These are phyloP conservation scores for Tragulus kanchil DNA, from an alignment of 2,113 vertebrate genomes.

Conservation along the genomic window DNA sequence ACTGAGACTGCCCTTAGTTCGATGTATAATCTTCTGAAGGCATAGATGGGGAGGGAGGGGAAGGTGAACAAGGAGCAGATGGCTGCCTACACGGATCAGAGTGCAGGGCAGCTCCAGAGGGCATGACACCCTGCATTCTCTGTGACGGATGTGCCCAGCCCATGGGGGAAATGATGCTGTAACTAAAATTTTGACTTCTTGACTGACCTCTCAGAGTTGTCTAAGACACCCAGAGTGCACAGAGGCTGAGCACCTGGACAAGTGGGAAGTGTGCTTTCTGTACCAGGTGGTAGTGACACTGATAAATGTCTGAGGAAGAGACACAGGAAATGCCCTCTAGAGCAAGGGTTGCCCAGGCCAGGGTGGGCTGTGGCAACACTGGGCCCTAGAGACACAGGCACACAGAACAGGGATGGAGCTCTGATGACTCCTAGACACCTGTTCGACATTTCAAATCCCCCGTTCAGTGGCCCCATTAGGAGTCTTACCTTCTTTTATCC, in stretches of 20 bases:
- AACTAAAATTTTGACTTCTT: background rate
- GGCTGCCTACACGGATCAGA: background rate
- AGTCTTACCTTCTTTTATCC: background rate
- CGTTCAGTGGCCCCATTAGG: background rate
- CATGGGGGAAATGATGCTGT: background rate
- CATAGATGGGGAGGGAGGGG: background rate
- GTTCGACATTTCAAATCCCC: background rate
- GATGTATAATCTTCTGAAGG: background rate
- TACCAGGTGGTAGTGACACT: background rate
- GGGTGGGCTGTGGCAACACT: background rate
- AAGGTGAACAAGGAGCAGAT: background rate
- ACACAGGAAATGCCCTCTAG: background rate
- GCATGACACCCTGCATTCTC: background rate
- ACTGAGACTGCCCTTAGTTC: background rate
- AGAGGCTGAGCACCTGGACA: background rate
- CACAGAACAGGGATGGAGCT: background rate
- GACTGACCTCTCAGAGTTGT: background rate
- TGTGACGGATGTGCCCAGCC: background rate
- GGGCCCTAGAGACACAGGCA: background rate
- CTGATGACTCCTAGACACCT: background rate
- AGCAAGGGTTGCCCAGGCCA: background rate
- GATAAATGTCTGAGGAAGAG: background rate
- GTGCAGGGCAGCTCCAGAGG: background rate
- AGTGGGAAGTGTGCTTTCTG: background rate
- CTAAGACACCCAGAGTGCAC: background rate